A percentile compares a stretch with the other conserved stretches of the same genome.
phyloP scores from a whole-genome alignment of 2,888 invertebrate species.

The Actias luna region DNA sequence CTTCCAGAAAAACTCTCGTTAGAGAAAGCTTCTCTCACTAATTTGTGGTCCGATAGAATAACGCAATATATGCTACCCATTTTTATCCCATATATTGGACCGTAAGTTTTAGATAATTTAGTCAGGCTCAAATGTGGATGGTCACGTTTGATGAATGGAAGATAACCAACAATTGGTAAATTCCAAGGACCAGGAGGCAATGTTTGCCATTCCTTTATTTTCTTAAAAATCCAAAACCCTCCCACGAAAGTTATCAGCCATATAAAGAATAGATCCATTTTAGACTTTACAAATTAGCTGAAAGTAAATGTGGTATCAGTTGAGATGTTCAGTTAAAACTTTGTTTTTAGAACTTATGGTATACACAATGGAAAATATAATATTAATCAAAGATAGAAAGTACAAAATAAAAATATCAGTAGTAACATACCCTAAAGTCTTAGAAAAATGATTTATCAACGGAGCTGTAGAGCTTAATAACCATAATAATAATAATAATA shows the following conservation, averaged over 20 bases:
- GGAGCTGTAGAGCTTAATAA: not conserved
- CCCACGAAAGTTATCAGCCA: conserved; percentile 50
- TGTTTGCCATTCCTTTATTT: conserved; percentile 63
- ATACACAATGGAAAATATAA: not conserved
- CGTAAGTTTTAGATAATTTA: conserved; percentile 85
- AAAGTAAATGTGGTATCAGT: conserved; percentile 3
- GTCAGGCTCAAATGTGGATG: conserved; percentile 88
- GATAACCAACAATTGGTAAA: conserved; percentile 89
- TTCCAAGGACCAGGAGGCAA: conserved; percentile 91
- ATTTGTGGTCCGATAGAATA: conserved; percentile 87
- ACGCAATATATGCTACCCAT: conserved; percentile 90
- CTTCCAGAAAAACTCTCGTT: conserved; percentile 88
- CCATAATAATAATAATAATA: no score
- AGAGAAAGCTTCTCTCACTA: conserved; percentile 87
- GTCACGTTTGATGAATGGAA: conserved; percentile 86
- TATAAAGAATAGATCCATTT: conserved; percentile 56
- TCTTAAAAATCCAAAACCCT: conserved; percentile 60
- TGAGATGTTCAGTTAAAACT: not conserved
- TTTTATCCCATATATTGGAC: conserved; percentile 86
- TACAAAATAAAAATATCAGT: not conserved
- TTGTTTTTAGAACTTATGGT: not conserved
- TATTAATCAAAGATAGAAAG: not conserved
- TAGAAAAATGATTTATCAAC: not conserved
- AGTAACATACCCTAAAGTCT: not conserved
- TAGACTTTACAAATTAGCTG: conserved; percentile 8